Percentiles rank a stretch among this genome's conserved stretches.
phyloP scores from a whole-genome alignment of 2,888 invertebrate species.

The Torymus tubicola region DNA sequence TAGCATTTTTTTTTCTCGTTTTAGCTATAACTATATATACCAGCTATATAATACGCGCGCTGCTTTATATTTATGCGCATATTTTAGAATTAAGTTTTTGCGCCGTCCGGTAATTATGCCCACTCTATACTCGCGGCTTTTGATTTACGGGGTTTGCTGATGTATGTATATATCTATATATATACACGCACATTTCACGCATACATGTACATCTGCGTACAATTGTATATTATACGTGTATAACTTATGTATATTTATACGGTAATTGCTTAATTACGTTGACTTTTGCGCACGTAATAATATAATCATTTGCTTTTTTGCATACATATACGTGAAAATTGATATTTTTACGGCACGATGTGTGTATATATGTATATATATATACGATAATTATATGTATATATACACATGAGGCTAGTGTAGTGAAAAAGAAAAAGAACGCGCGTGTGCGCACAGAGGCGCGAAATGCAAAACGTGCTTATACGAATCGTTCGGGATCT shows the following conservation, averaged over 20 bases:
- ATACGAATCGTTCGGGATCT: not conserved
- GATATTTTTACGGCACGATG: too few relatives aligned
- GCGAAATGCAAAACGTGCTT: conserved; percentile 8
- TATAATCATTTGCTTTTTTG: too few relatives aligned
- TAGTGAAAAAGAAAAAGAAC: not conserved
- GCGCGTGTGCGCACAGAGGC: conserved; percentile 1
- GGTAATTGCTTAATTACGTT: conserved; percentile 25
- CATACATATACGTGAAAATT: too few relatives aligned
- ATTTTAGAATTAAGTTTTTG: conserved; percentile 29
- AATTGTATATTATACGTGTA: too few relatives aligned
- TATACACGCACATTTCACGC: too few relatives aligned
- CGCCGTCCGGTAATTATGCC: conserved; percentile 26
- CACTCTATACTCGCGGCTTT: conserved; percentile 10
- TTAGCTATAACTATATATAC: too few relatives aligned
- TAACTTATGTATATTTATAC: not conserved
- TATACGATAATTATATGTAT: too few relatives aligned
- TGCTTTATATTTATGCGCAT: conserved; percentile 20
- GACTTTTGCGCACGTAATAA: too few relatives aligned
- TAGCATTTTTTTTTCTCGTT: not conserved
- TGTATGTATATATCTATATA: too few relatives aligned
- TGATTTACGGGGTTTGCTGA: conserved; percentile 33
- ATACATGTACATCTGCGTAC: too few relatives aligned
- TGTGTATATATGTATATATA: too few relatives aligned
- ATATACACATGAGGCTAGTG: not conserved
- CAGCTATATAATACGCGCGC: too few relatives aligned